Evolutionary conservation across 2,888 invertebrate species (phyloP).

Genomic region (Malthinus seriepunctatus): DNA sequence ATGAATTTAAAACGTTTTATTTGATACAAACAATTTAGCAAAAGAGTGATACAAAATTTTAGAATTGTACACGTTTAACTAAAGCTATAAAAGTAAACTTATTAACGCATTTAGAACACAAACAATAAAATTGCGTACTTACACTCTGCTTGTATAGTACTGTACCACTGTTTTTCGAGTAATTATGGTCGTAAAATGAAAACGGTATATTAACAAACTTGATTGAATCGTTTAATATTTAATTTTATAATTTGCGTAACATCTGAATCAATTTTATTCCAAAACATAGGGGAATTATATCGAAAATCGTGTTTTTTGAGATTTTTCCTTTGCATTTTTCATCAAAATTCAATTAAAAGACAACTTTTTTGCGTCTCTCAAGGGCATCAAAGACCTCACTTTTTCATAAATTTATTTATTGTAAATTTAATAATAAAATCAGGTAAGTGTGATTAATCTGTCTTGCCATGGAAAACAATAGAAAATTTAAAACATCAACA

Average conservation of each 20-base stretch:
- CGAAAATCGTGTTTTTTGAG: too few relatives aligned
- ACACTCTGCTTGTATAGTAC: conserved; percentile 24
- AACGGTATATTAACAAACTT: conserved; percentile 28
- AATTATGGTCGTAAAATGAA: conserved; percentile 34
- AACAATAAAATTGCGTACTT: conserved; percentile 33
- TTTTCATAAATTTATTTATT: too few relatives aligned
- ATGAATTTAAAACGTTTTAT: neutral
- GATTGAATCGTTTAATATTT: conserved; percentile 31
- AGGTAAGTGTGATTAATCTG: too few relatives aligned
- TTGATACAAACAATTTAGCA: neutral
- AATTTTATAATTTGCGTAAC: conserved; percentile 21
- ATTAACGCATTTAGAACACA: conserved; percentile 36
- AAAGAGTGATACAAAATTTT: conserved; percentile 29
- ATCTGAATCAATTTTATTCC: too few relatives aligned
- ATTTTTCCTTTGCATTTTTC: too few relatives aligned
- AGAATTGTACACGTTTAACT: conserved; percentile 31
- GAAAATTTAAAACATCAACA: too few relatives aligned
- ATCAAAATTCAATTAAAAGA: neutral
- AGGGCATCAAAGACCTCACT: too few relatives aligned
- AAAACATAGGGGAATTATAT: too few relatives aligned
- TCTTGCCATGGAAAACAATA: too few relatives aligned
- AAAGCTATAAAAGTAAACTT: conserved; percentile 31
- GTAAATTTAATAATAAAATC: too few relatives aligned
- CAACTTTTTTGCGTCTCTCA: neutral
- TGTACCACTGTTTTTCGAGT: conserved; percentile 29